These are phyloP conservation scores for Cataglyphis hispanica DNA, from an alignment of 1,140 invertebrate species.

Conservation along the genomic window DNA sequence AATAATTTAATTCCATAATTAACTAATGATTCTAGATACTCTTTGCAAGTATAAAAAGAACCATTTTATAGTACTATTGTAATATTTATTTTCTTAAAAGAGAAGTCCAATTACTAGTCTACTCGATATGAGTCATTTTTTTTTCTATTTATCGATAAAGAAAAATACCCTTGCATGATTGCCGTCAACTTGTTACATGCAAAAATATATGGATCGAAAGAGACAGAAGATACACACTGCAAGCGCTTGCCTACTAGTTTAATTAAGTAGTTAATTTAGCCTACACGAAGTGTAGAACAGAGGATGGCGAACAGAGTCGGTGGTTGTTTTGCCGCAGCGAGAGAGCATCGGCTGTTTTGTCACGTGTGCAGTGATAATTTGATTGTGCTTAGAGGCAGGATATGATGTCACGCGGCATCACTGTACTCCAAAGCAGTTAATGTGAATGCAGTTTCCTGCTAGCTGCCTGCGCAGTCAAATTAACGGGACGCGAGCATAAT, in stretches of 20 bases:
- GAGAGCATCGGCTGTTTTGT: slow-evolving; percentile 65
- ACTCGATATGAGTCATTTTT: background rate
- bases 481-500: slow-evolving; percentile 54
- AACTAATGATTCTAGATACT: background rate
- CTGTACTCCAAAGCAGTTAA: slow-evolving; percentile 55
- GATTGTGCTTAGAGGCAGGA: slow-evolving; percentile 64
- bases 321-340: slow-evolving; percentile 55
- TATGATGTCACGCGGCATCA: slow-evolving; percentile 52
- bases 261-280: slow-evolving; percentile 61
- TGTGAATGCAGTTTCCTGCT: slow-evolving; percentile 65
- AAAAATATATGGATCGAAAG: background rate
- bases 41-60: background rate
- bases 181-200: too few species aligned
- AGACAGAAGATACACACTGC: too few species aligned
- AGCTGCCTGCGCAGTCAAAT: slow-evolving; percentile 64
- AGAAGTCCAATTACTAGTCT: background rate
- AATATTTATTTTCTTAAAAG: background rate
- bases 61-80: background rate
- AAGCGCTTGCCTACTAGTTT: slow-evolving; percentile 27
- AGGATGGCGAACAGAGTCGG: slow-evolving; percentile 16
- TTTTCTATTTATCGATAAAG: background rate
- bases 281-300: background rate
- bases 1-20: slow-evolving; percentile 26
- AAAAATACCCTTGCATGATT: background rate
- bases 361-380: slow-evolving; percentile 62